Conservation (phyloP, 2,797 vertebrate species). For the Lagocephalus sceleratus region DNA sequence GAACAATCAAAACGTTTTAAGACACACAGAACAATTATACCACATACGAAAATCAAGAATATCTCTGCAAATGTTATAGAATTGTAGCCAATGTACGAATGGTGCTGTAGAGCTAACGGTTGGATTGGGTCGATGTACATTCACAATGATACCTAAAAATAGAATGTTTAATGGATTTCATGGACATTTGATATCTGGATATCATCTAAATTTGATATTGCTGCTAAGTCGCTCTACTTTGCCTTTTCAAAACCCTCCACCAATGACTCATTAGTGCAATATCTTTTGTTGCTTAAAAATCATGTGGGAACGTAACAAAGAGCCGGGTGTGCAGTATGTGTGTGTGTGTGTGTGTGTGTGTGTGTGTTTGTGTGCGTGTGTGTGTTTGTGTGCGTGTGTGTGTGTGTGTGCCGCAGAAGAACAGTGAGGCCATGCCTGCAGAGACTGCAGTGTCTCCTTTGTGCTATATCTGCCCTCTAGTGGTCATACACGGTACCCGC, state of each 20-base stretch:
- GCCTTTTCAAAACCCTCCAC: background rate
- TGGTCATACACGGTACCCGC: slow-evolving; percentile 37
- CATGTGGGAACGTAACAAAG: slow-evolving; percentile 11
- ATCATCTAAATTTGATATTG: too few species aligned
- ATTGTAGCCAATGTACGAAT: background rate
- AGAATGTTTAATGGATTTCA: too few species aligned
- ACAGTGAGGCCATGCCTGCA: slow-evolving; percentile 54
- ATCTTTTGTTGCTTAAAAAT: background rate
- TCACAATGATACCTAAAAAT: too few species aligned
- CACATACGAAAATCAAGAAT: background rate
- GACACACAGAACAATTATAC: too few species aligned
- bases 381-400: too few species aligned
- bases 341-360: too few species aligned
- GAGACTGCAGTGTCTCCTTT: slow-evolving; percentile 28
- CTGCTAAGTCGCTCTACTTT: background rate
- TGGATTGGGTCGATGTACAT: too few species aligned
- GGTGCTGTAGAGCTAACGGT: too few species aligned
- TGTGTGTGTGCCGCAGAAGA: slow-evolving; percentile 24
- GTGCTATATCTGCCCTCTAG: slow-evolving; percentile 52
- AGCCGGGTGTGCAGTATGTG: slow-evolving; percentile 19
- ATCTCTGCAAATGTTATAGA: background rate
- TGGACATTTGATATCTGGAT: too few species aligned
- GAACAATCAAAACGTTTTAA: too few species aligned
- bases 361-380: too few species aligned
- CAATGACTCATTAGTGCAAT: background rate